These are phyloP conservation scores for Chironomus tentans DNA, from an alignment of 2,888 invertebrate genomes.

Conservation along the genomic window DNA sequence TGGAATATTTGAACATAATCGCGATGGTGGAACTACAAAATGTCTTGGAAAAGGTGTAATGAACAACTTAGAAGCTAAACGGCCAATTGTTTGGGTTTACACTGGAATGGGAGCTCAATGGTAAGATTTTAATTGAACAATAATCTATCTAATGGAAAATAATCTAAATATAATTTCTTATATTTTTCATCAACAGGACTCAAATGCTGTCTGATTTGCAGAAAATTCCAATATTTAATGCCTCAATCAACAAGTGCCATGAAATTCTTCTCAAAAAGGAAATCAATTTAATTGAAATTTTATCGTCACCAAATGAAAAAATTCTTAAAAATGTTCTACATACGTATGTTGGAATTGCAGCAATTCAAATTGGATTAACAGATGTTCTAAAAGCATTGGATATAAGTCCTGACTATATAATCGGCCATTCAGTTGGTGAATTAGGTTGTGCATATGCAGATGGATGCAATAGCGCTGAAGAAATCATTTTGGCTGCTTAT, in stretches of 20 bases:
- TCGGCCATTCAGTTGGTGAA: slow-evolving; percentile 83
- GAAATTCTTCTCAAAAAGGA: slow-evolving; percentile 47
- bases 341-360: slow-evolving; percentile 58
- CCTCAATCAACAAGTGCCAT: slow-evolving; percentile 52
- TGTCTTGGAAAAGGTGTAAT: slow-evolving; percentile 46
- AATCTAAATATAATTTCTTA: no score
- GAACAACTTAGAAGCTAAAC: slow-evolving; percentile 52
- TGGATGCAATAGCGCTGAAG: slow-evolving; percentile 62
- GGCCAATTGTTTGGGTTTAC: slow-evolving; percentile 81
- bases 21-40: slow-evolving; percentile 28
- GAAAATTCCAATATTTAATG: slow-evolving; percentile 57
- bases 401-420: slow-evolving; percentile 54
- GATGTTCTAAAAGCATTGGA: slow-evolving; percentile 50
- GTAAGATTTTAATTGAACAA: not conserved
- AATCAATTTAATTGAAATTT: slow-evolving; percentile 50
- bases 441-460: slow-evolving; percentile 81
- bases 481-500: slow-evolving; percentile 47
- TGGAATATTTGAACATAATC: slow-evolving; percentile 38
- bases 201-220: slow-evolving; percentile 53
- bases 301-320: slow-evolving; percentile 43
- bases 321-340: slow-evolving; percentile 51
- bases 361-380: slow-evolving; percentile 47
- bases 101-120: slow-evolving; percentile 78
- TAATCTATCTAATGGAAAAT: no score
- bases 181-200: not conserved